These are phyloP conservation scores for Thera obeliscata DNA, from an alignment of 2,888 invertebrate genomes.

Conservation along the genomic window DNA sequence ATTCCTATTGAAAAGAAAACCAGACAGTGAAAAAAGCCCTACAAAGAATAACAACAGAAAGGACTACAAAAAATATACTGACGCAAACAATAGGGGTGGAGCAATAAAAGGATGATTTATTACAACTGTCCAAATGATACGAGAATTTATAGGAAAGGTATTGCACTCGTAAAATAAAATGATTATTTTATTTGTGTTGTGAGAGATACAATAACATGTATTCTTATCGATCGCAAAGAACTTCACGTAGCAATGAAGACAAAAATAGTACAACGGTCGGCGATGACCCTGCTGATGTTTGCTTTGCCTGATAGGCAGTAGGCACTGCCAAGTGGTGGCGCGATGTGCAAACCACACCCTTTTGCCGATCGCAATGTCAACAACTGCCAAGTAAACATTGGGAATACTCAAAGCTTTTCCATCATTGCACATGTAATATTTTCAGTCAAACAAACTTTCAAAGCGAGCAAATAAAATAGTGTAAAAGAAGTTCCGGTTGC, in stretches of 20 bases:
- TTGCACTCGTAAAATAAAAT: slow-evolving; percentile 14
- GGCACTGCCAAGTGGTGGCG: slow-evolving; percentile 48
- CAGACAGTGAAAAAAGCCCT: slow-evolving; percentile 51
- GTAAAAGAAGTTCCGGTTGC: slow-evolving; percentile 37
- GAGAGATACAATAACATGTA: not conserved
- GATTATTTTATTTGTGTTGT: slow-evolving; percentile 13
- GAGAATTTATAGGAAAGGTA: slow-evolving; percentile 43
- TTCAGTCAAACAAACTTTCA: slow-evolving; percentile 31
- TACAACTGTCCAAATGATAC: slow-evolving; percentile 61
- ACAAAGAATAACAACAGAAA: slow-evolving; percentile 53
- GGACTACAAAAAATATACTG: slow-evolving; percentile 62
- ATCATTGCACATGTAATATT: slow-evolving; percentile 15
- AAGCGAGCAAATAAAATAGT: slow-evolving; percentile 34
- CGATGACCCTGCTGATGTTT: slow-evolving; percentile 36
- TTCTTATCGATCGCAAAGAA: slow-evolving; percentile 5
- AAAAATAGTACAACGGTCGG: slow-evolving; percentile 25
- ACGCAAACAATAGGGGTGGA: slow-evolving; percentile 61
- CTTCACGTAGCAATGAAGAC: slow-evolving; percentile 10
- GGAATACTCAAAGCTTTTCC: slow-evolving; percentile 15
- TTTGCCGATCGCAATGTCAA: slow-evolving; percentile 40
- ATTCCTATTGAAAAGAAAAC: slow-evolving; percentile 22
- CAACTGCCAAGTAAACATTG: slow-evolving; percentile 25
- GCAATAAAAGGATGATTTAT: slow-evolving; percentile 79
- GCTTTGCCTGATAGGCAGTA: slow-evolving; percentile 56
- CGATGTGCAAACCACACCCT: slow-evolving; percentile 52